Evolutionary conservation across 2,888 invertebrate species (phyloP), one percentile per base, ranked within the genome.

Genomic region (Mellilla xanthometata): DNA sequence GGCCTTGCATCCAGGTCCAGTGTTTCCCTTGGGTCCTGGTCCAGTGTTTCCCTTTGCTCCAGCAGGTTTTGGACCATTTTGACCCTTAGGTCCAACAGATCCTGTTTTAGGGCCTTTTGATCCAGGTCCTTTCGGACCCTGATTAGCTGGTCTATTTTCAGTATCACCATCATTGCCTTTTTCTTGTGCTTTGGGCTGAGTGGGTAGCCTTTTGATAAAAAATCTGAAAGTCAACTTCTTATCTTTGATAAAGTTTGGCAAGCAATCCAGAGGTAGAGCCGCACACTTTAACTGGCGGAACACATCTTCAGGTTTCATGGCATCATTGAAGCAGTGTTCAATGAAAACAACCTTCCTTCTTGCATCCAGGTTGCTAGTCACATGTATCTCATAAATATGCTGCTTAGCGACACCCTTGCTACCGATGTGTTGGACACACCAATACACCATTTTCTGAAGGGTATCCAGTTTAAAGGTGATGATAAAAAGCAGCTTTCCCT

Each of bases 301-400:
- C 2, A 88, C 68, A 47, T 85, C 83, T 33, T 86, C 83, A 8
- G 76, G 65, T 48, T 81, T 80, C 8, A 78, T 58, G 3, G 75
- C 61, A 49, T 88, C 86, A 53, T 77, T 85, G 48, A 72, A 81
- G 53, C 88, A 88, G 49, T 82, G 75, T 43, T 88, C 88, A 2
- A 60, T 72, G 51, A 76, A 88, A 8, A 71, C 69, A 0, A 72
- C 73, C 54, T 81, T 81, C 5, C 82, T 70, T 24, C 79, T 67
- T 2, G 58, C 30, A 38, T 84, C 81, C 49, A 74, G 72, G 46
- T 74, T 76, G 59, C 85, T 85, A 6, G 56, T 65, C 0, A 88
- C 54, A 24, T 83, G 78, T 48, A 88, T 76, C 56, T 86, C 87
- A 50, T 81, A 88, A 27, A 85, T 60, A 45, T 82, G 76, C 34